These are phyloP conservation scores for Trypoxylus dichotomus DNA, from an alignment of 1,140 invertebrate species.

Conservation along the genomic window DNA sequence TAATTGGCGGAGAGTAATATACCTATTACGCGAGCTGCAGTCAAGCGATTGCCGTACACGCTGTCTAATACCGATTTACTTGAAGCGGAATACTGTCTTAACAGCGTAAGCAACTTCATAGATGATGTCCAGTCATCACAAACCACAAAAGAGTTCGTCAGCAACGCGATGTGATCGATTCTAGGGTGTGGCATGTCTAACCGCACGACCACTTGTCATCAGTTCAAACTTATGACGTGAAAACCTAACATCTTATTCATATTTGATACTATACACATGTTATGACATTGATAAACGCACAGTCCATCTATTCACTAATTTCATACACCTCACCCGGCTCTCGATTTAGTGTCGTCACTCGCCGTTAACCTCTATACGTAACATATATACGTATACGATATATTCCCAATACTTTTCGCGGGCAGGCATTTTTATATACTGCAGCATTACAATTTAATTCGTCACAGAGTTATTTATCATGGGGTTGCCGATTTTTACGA, in stretches of 20 bases:
- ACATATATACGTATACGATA: too few relatives aligned
- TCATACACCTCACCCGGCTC: neutral
- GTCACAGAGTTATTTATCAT: neutral
- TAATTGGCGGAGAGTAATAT: neutral
- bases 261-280: slow-evolving; percentile 10
- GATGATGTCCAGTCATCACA: slow-evolving; percentile 37
- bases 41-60: too few relatives aligned
- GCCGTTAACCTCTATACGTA: too few relatives aligned
- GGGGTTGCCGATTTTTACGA: neutral
- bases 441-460: neutral
- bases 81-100: neutral
- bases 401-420: neutral
- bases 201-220: slow-evolving; percentile 35
- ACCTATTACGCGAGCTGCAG: too few relatives aligned
- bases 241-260: slow-evolving; percentile 28
- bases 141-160: slow-evolving; percentile 37
- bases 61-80: neutral
- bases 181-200: slow-evolving; percentile 36
- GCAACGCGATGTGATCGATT: slow-evolving; percentile 36
- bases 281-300: slow-evolving; percentile 30
- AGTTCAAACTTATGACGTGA: slow-evolving; percentile 34
- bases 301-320: slow-evolving; percentile 15
- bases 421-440: neutral
- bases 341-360: too few relatives aligned
- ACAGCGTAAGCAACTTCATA: slow-evolving; percentile 30